Percentiles rank a stretch among this genome's conserved stretches.
Evolutionary conservation across 2,797 vertebrate species (phyloP).

Genomic region (Enteromius treurensis): DNA sequence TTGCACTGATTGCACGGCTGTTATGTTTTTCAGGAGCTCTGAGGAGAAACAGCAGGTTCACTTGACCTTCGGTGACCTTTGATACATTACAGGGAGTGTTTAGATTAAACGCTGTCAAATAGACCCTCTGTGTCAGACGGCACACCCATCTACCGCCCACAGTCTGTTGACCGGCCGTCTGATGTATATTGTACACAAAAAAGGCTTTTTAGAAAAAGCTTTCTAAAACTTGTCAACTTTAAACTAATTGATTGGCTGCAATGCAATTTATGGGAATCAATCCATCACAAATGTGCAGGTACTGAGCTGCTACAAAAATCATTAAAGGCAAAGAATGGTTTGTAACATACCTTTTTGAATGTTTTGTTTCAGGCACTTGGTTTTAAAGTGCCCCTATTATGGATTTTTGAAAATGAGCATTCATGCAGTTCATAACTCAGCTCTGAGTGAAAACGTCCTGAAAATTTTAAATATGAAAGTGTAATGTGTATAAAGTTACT

Average conservation of each 20-base stretch:
- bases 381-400: too few species aligned
- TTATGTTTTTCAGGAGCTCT: not conserved
- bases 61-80: not conserved
- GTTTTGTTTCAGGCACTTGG: not conserved
- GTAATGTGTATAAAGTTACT: too few species aligned
- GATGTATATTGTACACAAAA: constrained; percentile 13
- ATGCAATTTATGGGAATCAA: not conserved
- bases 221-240: constrained; percentile 4
- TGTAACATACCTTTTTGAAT: not conserved
- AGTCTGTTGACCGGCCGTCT: constrained; percentile 4
- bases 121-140: not conserved
- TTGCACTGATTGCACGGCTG: not conserved
- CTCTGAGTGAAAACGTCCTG: too few species aligned
- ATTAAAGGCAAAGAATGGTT: not conserved
- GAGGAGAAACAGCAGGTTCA: not conserved
- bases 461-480: too few species aligned
- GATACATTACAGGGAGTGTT: constrained; percentile 2
- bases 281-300: not conserved
- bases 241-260: not conserved
- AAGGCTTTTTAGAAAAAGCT: not conserved
- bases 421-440: too few species aligned
- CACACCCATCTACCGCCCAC: constrained; percentile 6
- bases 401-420: too few species aligned
- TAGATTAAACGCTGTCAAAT: constrained; percentile 10
- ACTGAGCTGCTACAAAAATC: not conserved